These are phyloP conservation scores for Drepana falcataria DNA, from an alignment of 2,888 invertebrate genomes.

Conservation along the genomic window DNA sequence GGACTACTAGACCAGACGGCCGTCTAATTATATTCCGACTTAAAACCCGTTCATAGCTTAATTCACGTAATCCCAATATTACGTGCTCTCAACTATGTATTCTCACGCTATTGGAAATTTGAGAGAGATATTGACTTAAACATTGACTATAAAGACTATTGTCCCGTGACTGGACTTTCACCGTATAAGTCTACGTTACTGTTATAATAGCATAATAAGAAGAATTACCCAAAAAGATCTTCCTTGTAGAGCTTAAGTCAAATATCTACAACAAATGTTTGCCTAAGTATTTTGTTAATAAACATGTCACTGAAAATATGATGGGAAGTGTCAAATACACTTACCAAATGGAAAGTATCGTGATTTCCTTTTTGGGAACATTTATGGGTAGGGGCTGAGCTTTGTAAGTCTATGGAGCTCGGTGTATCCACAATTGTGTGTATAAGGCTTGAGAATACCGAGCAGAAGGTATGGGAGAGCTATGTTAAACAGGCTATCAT, in stretches of 20 bases:
- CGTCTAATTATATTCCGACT: too few relatives aligned
- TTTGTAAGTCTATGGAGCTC: slow-evolving; percentile 12
- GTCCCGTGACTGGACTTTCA: neutral
- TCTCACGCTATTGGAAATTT: too few relatives aligned
- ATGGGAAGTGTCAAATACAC: slow-evolving; percentile 28
- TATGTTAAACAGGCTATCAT: neutral
- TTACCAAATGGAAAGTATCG: slow-evolving; percentile 37
- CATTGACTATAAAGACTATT: neutral
- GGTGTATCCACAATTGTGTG: slow-evolving; percentile 12
- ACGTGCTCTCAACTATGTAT: too few relatives aligned
- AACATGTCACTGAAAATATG: slow-evolving; percentile 18
- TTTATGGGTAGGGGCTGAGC: slow-evolving; percentile 14
- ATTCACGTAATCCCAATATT: too few relatives aligned
- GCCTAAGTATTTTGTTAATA: slow-evolving; percentile 23
- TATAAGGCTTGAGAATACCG: neutral
- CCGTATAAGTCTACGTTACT: neutral
- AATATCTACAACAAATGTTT: slow-evolving; percentile 11
- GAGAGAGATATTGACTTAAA: too few relatives aligned
- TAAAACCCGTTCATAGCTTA: too few relatives aligned
- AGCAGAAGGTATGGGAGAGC: neutral
- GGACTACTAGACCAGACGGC: too few relatives aligned
- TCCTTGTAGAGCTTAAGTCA: neutral
- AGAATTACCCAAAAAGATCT: neutral
- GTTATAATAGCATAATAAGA: neutral
- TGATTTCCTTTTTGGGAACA: slow-evolving; percentile 62